Evolutionary conservation across 2,797 vertebrate species (phyloP), one percentile per base, ranked within the genome.

Genomic region (Lutra lutra): DNA sequence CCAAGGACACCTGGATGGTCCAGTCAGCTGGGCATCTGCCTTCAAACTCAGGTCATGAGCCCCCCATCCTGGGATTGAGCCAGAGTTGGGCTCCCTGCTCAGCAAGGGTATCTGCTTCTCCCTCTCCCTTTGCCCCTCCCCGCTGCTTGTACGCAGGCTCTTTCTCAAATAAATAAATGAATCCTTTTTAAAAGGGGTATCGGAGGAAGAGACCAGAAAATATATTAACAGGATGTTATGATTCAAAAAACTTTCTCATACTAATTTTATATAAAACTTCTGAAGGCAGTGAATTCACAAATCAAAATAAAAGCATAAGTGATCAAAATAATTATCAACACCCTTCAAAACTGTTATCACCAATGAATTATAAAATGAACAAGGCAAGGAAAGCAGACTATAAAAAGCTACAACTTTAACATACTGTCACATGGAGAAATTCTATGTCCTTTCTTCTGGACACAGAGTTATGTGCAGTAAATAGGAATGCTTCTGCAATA

Each of bases 241-340:
- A 82, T 68, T 92, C 77, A 87, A 82, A 21, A 75, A 18, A 72
- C 62, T 46, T 86, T 73, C 75, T 87, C 48, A 38, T 40, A 82
- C 78, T 87, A 83, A 86, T 91, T 91, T 94, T 80, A 92, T 10
- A 85, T 72, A 87, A 79, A 94, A 68, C 29, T 84, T 90, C 80
- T 79, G 46, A 64, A 89, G 38, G 40, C 20, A 75, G 6, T 56
- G 27, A 94, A 75, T 95, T 96, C 64, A 68, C 73, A 89, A 92
- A 79, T 70, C n/a, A 90, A 94, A 20, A 17, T n/a, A 92, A 94
- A 18, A 91, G 25, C 15, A 0, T n/a, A 84, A 88, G 56, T 92
- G 88, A 83, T 18, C 60, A 92, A 91, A 94, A 62, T 82, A 75
- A 86, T 62, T 46, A 85, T 27, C 72, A 89, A 80, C 29, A 93